phyloP scores from a whole-genome alignment of 2,797 vertebrate genomes.

The Myotis daubentonii region DNA sequence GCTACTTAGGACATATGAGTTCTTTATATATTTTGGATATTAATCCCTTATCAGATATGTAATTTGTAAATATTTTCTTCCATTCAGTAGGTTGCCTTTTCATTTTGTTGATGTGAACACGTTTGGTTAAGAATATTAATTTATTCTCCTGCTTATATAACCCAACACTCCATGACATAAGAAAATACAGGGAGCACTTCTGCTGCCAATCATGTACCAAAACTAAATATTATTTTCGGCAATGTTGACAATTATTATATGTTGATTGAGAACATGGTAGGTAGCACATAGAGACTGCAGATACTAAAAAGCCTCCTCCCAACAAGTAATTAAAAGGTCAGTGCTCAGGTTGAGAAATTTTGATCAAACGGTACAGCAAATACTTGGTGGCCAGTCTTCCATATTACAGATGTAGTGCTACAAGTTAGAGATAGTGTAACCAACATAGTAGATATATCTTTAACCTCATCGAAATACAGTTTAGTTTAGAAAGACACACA shows the following conservation, averaged over 20 bases:
- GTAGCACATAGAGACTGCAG: neutral
- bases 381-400: neutral
- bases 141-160: neutral
- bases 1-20: neutral
- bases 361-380: neutral
- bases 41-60: neutral
- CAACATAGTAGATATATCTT: neutral
- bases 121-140: neutral
- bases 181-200: neutral
- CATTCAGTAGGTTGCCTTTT: neutral
- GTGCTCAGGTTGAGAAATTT: neutral
- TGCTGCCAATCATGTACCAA: neutral
- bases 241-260: neutral
- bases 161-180: neutral
- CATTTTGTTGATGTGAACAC: neutral
- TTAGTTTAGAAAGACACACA: neutral
- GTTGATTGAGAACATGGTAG: neutral
- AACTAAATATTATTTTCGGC: neutral
- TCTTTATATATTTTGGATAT: neutral
- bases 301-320: neutral
- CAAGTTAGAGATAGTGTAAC: neutral
- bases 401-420: neutral
- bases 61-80: neutral
- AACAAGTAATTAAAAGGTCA: neutral
- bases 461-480: neutral